These are phyloP conservation scores for Enteromius mattozi DNA, from an alignment of 2,797 vertebrate species.

Conservation along the genomic window DNA sequence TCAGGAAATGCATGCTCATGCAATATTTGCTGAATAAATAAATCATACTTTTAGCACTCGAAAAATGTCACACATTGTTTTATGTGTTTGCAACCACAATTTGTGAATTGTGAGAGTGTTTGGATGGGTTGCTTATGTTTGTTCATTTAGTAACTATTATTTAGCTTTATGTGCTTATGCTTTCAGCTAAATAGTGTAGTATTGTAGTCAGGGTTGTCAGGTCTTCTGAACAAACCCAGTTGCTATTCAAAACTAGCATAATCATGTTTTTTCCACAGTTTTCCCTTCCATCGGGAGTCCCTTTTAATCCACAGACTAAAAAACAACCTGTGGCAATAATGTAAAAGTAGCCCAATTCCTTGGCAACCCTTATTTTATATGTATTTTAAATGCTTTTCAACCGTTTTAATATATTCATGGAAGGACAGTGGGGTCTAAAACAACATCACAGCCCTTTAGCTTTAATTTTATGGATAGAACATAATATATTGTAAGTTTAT, in stretches of 20 bases:
- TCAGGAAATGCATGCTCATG: too few species aligned
- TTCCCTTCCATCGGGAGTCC: too few species aligned
- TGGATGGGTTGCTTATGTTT: neutral
- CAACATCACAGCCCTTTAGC: neutral
- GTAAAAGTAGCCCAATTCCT: too few species aligned
- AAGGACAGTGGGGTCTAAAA: neutral
- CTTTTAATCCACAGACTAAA: too few species aligned
- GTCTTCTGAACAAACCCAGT: too few species aligned
- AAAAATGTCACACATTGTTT: too few species aligned
- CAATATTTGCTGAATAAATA: neutral
- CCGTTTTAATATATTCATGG: neutral
- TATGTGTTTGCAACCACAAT: neutral
- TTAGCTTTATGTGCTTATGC: neutral
- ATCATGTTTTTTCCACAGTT: too few species aligned
- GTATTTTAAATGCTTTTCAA: neutral
- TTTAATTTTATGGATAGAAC: neutral
- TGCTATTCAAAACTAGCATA: too few species aligned
- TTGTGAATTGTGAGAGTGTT: neutral
- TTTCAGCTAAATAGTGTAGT: neutral
- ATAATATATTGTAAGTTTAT: too few species aligned
- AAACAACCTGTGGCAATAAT: too few species aligned
- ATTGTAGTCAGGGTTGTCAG: neutral
- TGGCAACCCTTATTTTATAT: too few species aligned
- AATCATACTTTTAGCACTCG: neutral
- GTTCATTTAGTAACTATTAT: neutral